Conservation (phyloP, 2,888 invertebrate species). For the Melanargia galathea region DNA sequence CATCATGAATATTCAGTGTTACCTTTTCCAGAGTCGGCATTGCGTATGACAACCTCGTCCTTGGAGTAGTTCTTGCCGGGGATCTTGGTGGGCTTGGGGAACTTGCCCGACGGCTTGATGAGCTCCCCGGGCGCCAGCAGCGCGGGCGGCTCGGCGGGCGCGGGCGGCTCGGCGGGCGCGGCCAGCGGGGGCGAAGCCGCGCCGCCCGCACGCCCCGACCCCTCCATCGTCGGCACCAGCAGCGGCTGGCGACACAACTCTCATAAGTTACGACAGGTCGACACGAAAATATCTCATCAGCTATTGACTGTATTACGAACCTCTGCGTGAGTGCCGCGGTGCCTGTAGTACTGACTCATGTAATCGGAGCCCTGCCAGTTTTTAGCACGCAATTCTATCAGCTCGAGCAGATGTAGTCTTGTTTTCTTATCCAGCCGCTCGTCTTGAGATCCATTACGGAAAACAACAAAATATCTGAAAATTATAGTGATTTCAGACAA, state of each 20-base stretch:
- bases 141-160: slow-evolving; percentile 77
- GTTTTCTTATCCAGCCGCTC: slow-evolving; percentile 92
- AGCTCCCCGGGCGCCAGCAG: slow-evolving; percentile 91
- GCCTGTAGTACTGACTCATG: slow-evolving; percentile 92
- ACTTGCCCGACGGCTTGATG: slow-evolving; percentile 93
- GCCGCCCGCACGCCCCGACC: slow-evolving; percentile 76
- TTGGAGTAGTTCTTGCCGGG: slow-evolving; percentile 97
- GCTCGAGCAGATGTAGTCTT: slow-evolving; percentile 93
- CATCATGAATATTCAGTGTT: too few species aligned
- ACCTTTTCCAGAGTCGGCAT: slow-evolving; percentile 98
- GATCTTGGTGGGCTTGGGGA: slow-evolving; percentile 93
- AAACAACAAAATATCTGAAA: slow-evolving; percentile 90
- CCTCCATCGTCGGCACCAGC: slow-evolving; percentile 78
- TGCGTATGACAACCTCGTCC: slow-evolving; percentile 96
- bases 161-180: slow-evolving; percentile 80
- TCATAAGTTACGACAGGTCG: background rate
- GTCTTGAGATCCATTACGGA: slow-evolving; percentile 94
- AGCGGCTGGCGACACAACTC: slow-evolving; percentile 56
- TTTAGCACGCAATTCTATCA: slow-evolving; percentile 95
- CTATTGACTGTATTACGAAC: slow-evolving; percentile 52
- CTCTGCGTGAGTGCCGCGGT: slow-evolving; percentile 85
- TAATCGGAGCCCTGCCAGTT: slow-evolving; percentile 94
- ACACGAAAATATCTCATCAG: background rate
- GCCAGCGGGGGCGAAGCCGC: slow-evolving; percentile 83
- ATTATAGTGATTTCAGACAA: background rate